phyloP scores from a whole-genome alignment of 1,140 invertebrate genomes.

The Whitmania pigra region DNA sequence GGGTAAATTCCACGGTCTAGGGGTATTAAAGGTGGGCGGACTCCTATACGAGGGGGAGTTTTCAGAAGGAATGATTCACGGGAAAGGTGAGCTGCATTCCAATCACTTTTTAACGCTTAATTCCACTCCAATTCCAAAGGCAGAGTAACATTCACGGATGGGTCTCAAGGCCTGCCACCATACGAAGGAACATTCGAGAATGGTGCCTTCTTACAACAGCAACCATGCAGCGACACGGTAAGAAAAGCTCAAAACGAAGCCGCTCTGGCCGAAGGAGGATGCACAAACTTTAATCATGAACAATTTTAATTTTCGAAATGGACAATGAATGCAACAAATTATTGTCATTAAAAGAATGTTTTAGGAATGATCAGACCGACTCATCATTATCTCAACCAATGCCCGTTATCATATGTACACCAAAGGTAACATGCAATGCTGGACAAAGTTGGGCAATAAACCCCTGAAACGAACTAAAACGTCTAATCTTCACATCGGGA shows the following conservation, averaged over 20 bases:
- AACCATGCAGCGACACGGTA: background rate
- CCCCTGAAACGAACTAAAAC: too few species aligned
- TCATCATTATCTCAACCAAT: too few species aligned
- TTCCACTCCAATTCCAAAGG: background rate
- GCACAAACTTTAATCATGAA: too few species aligned
- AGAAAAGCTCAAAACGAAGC: background rate
- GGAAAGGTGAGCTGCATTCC: background rate
- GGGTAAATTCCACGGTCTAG: background rate
- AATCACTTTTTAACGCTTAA: background rate
- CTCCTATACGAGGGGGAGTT: background rate
- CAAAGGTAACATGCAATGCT: too few species aligned
- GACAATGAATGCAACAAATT: too few species aligned
- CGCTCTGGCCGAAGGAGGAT: too few species aligned
- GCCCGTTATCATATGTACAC: too few species aligned
- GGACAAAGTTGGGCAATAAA: too few species aligned
- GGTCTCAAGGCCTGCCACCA: background rate
- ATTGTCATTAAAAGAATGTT: too few species aligned
- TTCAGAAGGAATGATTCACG: background rate
- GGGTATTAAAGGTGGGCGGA: background rate
- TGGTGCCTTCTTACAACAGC: background rate
- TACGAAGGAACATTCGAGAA: slow-evolving; percentile 4
- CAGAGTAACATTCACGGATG: background rate
- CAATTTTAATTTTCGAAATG: too few species aligned
- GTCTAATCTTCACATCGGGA: too few species aligned
- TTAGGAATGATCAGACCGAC: too few species aligned